Conservation (phyloP, 2,888 invertebrate species). For the Entomobrya proxima region DNA sequence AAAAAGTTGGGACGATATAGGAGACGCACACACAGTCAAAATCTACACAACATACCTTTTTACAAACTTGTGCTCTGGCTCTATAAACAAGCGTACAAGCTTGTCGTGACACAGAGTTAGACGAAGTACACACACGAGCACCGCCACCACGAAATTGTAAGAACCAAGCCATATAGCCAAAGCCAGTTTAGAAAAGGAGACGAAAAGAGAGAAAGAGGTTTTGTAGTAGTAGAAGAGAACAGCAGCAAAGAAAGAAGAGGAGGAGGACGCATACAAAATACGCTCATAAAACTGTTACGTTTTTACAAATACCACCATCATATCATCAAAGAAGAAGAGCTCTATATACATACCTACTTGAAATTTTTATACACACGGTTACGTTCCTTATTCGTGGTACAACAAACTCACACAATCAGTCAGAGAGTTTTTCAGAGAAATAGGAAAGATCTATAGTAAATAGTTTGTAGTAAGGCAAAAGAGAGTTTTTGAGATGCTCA, state of each 20-base stretch:
- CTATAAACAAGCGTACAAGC: constrained; percentile 40
- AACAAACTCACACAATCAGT: background rate
- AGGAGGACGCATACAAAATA: constrained; percentile 28
- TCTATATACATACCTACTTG: background rate
- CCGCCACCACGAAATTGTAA: background rate
- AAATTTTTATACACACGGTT: constrained; percentile 10
- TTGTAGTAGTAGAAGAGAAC: background rate
- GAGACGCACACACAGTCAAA: constrained; percentile 39
- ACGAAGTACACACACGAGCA: constrained; percentile 57
- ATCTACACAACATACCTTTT: constrained; percentile 26
- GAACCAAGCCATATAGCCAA: no score
- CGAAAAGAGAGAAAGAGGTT: constrained; percentile 16
- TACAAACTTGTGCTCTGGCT: constrained; percentile 28
- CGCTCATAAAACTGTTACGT: constrained; percentile 40
- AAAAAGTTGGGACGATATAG: background rate
- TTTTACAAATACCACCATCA: constrained; percentile 30
- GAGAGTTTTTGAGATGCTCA: background rate
- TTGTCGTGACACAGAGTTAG: constrained; percentile 40
- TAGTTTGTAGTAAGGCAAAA: constrained; percentile 1
- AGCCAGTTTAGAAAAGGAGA: constrained; percentile 3
- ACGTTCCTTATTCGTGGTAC: background rate
- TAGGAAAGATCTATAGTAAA: constrained; percentile 17
- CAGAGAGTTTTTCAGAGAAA: constrained; percentile 13
- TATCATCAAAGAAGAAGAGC: no score
- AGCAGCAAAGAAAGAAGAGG: background rate